phyloP scores from a whole-genome alignment of 1,140 invertebrate genomes.

The Leptoteleia sp. region DNA sequence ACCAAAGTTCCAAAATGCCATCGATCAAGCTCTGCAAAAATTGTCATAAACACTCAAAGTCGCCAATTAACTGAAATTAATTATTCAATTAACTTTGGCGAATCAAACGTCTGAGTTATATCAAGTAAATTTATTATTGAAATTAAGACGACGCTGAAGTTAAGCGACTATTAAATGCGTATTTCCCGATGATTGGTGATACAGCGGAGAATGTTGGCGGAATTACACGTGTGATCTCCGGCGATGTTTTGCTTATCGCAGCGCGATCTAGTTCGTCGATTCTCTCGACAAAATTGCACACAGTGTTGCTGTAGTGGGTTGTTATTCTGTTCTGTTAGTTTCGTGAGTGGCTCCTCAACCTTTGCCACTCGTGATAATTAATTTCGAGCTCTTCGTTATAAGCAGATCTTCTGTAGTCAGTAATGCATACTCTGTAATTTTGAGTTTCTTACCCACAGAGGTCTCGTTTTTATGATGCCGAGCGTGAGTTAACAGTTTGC shows the following conservation, averaged over 20 bases:
- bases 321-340: constrained; percentile 66
- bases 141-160: too few species aligned
- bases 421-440: constrained; percentile 46
- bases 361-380: constrained; percentile 56
- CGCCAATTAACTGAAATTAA: too few species aligned
- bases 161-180: too few species aligned
- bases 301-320: constrained; percentile 51
- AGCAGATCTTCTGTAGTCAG: constrained; percentile 52
- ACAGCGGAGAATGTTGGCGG: neutral
- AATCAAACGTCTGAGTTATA: too few species aligned
- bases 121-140: too few species aligned
- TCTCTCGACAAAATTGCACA: constrained; percentile 32
- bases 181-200: neutral
- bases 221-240: neutral
- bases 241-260: constrained; percentile 12
- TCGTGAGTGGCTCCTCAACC: constrained; percentile 30
- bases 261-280: constrained; percentile 28
- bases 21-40: too few species aligned
- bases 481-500: constrained; percentile 16
- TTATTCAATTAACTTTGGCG: too few species aligned
- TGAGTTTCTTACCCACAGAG: constrained; percentile 26
- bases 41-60: too few species aligned
- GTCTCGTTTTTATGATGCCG: constrained; percentile 23
- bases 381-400: constrained; percentile 55
- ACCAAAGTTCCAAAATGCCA: too few species aligned